Percentiles rank a stretch among this genome's conserved stretches.
Conservation (phyloP, 1,140 invertebrate genomes). For the Drosophila nigrodunni region DNA sequence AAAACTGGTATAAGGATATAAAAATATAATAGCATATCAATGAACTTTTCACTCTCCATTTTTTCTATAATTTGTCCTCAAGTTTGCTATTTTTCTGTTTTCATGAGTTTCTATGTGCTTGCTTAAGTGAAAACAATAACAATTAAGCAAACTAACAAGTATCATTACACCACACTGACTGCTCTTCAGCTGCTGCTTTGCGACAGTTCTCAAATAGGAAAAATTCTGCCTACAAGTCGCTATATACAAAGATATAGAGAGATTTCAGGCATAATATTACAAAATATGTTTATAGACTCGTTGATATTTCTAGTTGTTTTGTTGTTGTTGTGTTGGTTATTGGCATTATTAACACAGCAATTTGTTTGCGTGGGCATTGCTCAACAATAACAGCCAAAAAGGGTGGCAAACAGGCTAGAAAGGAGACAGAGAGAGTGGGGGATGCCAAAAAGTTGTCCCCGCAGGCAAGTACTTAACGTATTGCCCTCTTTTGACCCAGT, state of each 20-base stretch:
- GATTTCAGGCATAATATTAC: conserved; percentile 26
- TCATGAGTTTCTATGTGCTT: background rate
- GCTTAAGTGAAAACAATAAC: background rate
- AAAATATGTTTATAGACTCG: conserved; percentile 48
- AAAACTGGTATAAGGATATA: no score
- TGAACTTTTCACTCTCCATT: background rate
- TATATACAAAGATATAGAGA: background rate
- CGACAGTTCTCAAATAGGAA: background rate
- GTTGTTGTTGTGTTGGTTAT: conserved; percentile 32
- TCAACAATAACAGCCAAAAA: conserved; percentile 24
- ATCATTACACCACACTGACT: background rate
- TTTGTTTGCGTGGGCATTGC: conserved; percentile 49
- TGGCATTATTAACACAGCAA: conserved; percentile 54
- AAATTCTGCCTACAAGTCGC: background rate
- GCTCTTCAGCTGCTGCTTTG: background rate
- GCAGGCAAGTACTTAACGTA: conserved; percentile 46
- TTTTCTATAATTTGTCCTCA: background rate
- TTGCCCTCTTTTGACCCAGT: conserved; percentile 44
- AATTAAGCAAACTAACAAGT: background rate
- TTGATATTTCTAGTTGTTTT: conserved; percentile 15
- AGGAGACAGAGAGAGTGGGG: background rate
- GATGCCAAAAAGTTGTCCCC: conserved; percentile 12
- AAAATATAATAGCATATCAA: no score
- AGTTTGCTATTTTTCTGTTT: background rate
- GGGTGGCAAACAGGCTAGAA: background rate